These are phyloP conservation scores for Erpobdella octoculata DNA, from an alignment of 2,888 invertebrate genomes.

Conservation along the genomic window DNA sequence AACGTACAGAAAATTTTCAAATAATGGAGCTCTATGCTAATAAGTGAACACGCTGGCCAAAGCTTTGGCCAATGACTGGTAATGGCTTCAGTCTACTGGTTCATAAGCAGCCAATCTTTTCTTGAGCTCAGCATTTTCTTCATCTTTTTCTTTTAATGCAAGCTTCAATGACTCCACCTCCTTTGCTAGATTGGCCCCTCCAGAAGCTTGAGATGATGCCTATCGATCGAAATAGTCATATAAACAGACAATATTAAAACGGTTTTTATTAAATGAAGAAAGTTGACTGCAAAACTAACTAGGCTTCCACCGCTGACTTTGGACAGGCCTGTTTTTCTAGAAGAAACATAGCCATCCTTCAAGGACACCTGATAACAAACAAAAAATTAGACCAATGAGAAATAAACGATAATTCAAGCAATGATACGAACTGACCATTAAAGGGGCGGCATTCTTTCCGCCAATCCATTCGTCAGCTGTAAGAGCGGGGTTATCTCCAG, in stretches of 20 bases:
- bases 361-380: conserved; percentile 58
- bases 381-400: not conserved
- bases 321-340: conserved; percentile 36
- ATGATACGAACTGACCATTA: conserved; percentile 59
- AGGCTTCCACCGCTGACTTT: not conserved
- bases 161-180: conserved; percentile 14
- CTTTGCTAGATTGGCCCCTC: not conserved
- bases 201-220: not conserved
- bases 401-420: no score
- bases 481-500: conserved; percentile 71
- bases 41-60: not conserved
- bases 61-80: not conserved
- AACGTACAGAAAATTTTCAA: no score
- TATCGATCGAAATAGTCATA: not conserved
- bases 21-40: no score
- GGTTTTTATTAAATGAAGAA: not conserved
- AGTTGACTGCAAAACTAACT: not conserved
- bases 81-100: not conserved
- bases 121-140: conserved; percentile 19
- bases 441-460: conserved; percentile 72
- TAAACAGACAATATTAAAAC: not conserved
- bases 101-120: conserved; percentile 9
- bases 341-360: conserved; percentile 57
- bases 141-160: conserved; percentile 19
- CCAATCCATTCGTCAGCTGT: conserved; percentile 80